Evolutionary conservation across 2,797 vertebrate species (phyloP).

Genomic region (Silurus lanzhouensis): DNA sequence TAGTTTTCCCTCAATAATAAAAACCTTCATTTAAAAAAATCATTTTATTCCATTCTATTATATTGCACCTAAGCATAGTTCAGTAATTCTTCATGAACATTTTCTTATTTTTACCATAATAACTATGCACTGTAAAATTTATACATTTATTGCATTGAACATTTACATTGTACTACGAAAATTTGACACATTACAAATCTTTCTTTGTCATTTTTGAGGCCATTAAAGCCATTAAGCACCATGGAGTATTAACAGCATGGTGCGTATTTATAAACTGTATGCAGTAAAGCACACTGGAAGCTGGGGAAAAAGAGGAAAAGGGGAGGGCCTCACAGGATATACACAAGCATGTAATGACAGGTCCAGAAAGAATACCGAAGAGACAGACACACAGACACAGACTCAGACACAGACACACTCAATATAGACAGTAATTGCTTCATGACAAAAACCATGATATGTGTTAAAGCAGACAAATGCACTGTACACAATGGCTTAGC

Average conservation of each 20-base stretch:
- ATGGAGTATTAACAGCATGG: conserved; percentile 47
- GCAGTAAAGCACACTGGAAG: conserved; percentile 42
- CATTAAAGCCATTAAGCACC: conserved; percentile 28
- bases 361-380: conserved; percentile 37
- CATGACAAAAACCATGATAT: not conserved
- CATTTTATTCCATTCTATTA: no score
- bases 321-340: conserved; percentile 41
- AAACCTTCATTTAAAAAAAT: no score
- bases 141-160: not conserved
- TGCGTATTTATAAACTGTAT: conserved; percentile 47
- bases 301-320: conserved; percentile 41
- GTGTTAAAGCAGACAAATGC: not conserved
- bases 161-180: not conserved
- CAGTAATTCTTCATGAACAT: not conserved
- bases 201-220: not conserved
- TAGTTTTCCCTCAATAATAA: no score
- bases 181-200: conserved; percentile 19
- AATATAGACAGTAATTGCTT: conserved; percentile 16
- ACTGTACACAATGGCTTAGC: conserved; percentile 33
- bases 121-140: not conserved
- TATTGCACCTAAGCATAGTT: no score
- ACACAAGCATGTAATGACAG: conserved; percentile 47
- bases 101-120: not conserved
- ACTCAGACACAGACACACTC: not conserved
- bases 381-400: conserved; percentile 24